These are phyloP conservation scores for Nipponacmea schrenckii DNA, from an alignment of 2,888 invertebrate genomes.

Conservation along the genomic window DNA sequence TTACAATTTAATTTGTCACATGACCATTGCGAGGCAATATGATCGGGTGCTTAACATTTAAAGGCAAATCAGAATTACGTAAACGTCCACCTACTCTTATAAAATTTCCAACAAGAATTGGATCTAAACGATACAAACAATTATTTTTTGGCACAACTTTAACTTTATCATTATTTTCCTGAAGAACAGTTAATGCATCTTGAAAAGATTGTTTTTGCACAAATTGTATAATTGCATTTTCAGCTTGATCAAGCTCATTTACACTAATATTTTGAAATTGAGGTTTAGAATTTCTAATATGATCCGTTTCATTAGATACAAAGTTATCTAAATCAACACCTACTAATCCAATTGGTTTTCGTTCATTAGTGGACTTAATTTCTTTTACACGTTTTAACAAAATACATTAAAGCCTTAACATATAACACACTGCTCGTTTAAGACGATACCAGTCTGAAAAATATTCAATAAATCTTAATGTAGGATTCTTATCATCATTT, in stretches of 20 bases:
- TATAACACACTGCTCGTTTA: background rate
- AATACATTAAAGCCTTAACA: background rate
- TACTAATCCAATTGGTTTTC: background rate
- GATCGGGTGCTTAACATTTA: slow-evolving; percentile 13
- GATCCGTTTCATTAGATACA: background rate
- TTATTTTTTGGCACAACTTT: too few relatives aligned
- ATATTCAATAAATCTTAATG: background rate
- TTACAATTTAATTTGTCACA: slow-evolving; percentile 10
- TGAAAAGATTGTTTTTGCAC: background rate
- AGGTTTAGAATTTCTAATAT: background rate
- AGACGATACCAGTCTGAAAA: background rate
- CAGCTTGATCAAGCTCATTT: background rate
- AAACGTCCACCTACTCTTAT: background rate
- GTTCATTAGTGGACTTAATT: background rate
- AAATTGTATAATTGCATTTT: background rate
- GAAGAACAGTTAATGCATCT: background rate
- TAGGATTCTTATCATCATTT: background rate
- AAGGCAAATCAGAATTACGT: background rate
- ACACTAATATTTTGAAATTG: background rate
- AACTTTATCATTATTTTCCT: too few relatives aligned
- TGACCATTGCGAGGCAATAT: slow-evolving; percentile 12
- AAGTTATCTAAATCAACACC: background rate
- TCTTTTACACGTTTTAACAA: background rate
- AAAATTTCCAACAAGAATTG: background rate
- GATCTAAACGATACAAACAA: background rate